A percentile compares a stretch with the other conserved stretches of the same genome.
phyloP scores from a whole-genome alignment of 1,140 invertebrate genomes.

The Andrena cerasifolii region DNA sequence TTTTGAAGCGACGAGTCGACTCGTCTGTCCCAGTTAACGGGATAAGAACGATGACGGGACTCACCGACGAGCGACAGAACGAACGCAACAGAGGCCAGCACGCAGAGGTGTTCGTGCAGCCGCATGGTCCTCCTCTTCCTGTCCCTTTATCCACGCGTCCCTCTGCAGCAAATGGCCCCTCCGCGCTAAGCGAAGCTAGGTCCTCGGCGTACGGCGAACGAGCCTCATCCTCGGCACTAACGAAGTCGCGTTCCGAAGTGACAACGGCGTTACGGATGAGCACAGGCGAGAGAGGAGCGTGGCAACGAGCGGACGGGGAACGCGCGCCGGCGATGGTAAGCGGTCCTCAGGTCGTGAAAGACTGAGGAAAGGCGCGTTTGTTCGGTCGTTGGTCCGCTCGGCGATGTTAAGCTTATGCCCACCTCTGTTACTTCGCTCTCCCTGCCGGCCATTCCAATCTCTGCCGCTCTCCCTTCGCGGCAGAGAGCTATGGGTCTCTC shows the following conservation, averaged over 20 bases:
- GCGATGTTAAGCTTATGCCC: conserved; percentile 37
- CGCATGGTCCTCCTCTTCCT: conserved; percentile 69
- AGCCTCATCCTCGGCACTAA: conserved; percentile 27
- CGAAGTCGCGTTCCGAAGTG: too few species aligned
- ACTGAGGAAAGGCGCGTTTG: conserved; percentile 75
- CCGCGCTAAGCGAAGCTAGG: background rate
- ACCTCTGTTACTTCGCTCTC: conserved; percentile 44
- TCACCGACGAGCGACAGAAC: conserved; percentile 74
- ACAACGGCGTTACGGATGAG: too few species aligned
- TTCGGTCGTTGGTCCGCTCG: conserved; percentile 46
- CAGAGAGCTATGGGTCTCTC: conserved; percentile 61
- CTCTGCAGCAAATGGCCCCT: background rate
- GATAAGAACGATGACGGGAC: too few species aligned
- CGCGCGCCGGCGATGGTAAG: conserved; percentile 61
- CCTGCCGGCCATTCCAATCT: conserved; percentile 76
- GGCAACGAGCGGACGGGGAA: background rate
- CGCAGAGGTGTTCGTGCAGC: conserved; percentile 67
- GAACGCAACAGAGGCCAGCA: conserved; percentile 71
- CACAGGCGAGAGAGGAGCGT: too few species aligned
- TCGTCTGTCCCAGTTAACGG: too few species aligned
- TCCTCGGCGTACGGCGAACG: background rate
- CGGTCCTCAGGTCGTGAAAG: conserved; percentile 76
- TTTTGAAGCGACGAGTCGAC: too few species aligned
- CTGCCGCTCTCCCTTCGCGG: conserved; percentile 46
- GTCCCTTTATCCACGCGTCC: conserved; percentile 2